Evolutionary conservation across 2,113 vertebrate genomes (phyloP), one percentile per base, ranked within the genome.

Genomic region (Hippopotamus amphibius): DNA sequence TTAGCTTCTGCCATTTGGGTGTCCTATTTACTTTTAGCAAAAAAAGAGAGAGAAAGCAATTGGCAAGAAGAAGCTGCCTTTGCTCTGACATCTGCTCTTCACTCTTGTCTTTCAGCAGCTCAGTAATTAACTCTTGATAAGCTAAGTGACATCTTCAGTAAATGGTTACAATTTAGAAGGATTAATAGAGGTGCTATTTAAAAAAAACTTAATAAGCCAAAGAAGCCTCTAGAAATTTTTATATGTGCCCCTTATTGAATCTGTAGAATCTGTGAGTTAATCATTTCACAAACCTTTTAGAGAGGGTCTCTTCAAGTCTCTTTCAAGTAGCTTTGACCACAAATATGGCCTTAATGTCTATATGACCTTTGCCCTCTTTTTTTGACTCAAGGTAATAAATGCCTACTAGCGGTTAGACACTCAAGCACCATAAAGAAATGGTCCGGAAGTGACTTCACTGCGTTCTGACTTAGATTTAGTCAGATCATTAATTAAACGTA

Each of bases 61-160:
- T 10, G 26, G 55, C 19, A 3, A 53, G 37, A 41, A 50, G 30
- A 33, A 16, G 59, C 24, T 72, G 28, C 37, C 19, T 61, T 33
- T 65, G 15, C 7, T 66, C 37, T 85, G 65, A 30, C 55, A 92
- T n/a, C 48, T 24, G 22, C 8, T 96, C 15, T 80, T 55, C 63
- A 50, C 28, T 77, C 33, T 46, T 91, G 46, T n/a, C 81, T 82
- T 86, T 72, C 10, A 85, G 65, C 68, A 9, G 88, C 43, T 2
- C 37, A 63, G 68, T 77, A 79, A 91, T 88, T 91, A 93, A 86
- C 72, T 81, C 71, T 90, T 90, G 87, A 95, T 93, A 96, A 72
- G 12, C 24, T 84, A 83, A 85, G 89, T 41, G 81, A 71, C 33
- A 79, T 71, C 37, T 63, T 69, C 13, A 65, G 50, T 13, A 30